Base-by-base conservation (phyloP, 2,797 vertebrate genomes). In the Rhinichthys osculus region DNA sequence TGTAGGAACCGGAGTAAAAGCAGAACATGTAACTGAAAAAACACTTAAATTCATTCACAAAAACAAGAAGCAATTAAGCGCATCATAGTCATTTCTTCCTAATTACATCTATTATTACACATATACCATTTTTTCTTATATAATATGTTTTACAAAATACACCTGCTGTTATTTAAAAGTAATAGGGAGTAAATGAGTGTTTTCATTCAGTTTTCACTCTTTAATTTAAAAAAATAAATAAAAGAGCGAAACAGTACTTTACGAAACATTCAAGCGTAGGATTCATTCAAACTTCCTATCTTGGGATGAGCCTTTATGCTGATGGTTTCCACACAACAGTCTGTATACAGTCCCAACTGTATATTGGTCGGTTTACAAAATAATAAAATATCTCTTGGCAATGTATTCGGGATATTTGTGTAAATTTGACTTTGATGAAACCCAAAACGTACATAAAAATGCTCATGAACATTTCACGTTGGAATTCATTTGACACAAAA, bases 131-230 rank as follows among this genome's bases (percentile, higher is more conserved):
- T 76, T 62, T 64, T 35, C 27, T 67, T 42, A 27, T 78, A 44
- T 78, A 62, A 76, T 77, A 67, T 52, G 59, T 79, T 47, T 79
- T 47, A 81, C 40, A 83, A 73, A 73, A 85, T 71, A 70, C 66
- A 69, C 5, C 38, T 84, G 73, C 47, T 44, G 64, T 70, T 78
- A 30, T 44, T 84, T 69, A 30, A 78, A 78, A 59, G 50, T 52
- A 64, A 66, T n/a, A 76, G 23, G 23, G 30, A 83, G 33, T 21
- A 52, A 54, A 69, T 84, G 2, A 42, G 40, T 84, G n/a, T 67
- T 35, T 30, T 52, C 8, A 35, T 27, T 69, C n/a, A 1, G 17
- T 69, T 69, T 81, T 69, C 42, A 70, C 44, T 69, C 42, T 69
- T 19, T 81, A 7, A 50, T 67, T 47, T 2, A 8, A 64, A 50